phyloP scores from a whole-genome alignment of 2,888 invertebrate genomes.

The Caenorhabditis plicata region DNA sequence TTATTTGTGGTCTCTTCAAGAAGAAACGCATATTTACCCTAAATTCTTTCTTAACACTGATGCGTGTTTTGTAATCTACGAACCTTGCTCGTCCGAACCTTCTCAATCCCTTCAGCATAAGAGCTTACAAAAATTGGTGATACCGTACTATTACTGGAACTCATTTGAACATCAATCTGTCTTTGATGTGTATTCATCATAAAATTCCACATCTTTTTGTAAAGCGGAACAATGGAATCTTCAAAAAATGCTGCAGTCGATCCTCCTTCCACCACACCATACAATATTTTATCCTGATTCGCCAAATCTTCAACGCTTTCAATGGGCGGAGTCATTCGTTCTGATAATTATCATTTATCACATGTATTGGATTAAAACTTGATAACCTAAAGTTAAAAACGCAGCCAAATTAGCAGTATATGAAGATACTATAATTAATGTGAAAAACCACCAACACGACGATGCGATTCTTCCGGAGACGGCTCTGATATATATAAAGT shows the following conservation, averaged over 20 bases:
- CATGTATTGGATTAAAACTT: too few species aligned
- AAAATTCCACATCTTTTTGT: conserved; percentile 89
- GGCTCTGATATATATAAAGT: conserved; percentile 71
- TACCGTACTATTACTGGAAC: conserved; percentile 12
- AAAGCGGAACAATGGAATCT: conserved; percentile 73
- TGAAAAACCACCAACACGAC: conserved; percentile 99
- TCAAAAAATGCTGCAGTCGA: conserved; percentile 86
- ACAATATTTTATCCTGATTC: conserved; percentile 87
- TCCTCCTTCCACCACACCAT: conserved; percentile 77
- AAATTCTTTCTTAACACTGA: too few species aligned
- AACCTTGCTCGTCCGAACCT: conserved; percentile 62
- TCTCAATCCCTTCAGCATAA: conserved; percentile 69
- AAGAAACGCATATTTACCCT: conserved; percentile 76
- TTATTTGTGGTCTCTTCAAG: conserved; percentile 74
- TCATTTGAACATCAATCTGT: conserved; percentile 68
- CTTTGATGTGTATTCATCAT: conserved; percentile 76
- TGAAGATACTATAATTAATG: conserved; percentile 86
- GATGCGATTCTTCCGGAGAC: conserved; percentile 86
- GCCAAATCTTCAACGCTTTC: conserved; percentile 87
- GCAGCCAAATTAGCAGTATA: conserved; percentile 98
- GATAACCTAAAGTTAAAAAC: conserved; percentile 72
- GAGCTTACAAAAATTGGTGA: conserved; percentile 66
- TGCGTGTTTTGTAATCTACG: too few species aligned
- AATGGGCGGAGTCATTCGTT: conserved; percentile 75
- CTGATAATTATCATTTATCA: background rate